phyloP scores from a whole-genome alignment of 2,797 vertebrate species.

The Phataginus tetradactyla region DNA sequence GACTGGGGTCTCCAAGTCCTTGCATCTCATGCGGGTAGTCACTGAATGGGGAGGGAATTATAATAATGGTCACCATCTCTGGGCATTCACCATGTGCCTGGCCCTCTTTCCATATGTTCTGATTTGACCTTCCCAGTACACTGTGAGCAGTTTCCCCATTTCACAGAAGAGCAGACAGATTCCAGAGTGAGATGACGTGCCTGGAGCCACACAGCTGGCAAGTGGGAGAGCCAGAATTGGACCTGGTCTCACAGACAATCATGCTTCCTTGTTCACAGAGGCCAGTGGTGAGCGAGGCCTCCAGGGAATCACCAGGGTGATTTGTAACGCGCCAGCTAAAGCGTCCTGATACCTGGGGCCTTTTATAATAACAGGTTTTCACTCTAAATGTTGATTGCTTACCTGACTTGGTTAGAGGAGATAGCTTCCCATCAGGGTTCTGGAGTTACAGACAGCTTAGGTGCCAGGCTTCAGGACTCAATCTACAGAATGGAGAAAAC shows the following conservation, averaged over 20 bases:
- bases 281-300: neutral
- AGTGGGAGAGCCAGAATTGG: neutral
- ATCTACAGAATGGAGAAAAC: neutral
- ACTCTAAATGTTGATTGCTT: rapidly evolving
- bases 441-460: neutral
- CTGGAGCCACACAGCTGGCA: neutral
- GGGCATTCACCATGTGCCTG: neutral
- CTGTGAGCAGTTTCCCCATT: neutral
- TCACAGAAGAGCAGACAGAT: neutral
- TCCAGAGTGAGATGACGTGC: neutral
- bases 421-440: rapidly evolving
- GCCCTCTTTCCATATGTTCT: neutral
- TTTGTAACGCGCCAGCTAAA: neutral
- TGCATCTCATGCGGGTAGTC: rapidly evolving
- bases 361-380: neutral
- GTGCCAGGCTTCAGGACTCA: neutral
- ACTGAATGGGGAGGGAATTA: too few species aligned
- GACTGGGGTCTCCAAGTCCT: neutral
- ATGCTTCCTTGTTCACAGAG: neutral
- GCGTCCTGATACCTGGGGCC: neutral
- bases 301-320: neutral
- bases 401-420: neutral
- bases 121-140: neutral
- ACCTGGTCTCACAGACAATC: neutral
- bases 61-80: neutral